phyloP scores from a whole-genome alignment of 2,797 vertebrate genomes.

The Pelochelys cantorii region DNA sequence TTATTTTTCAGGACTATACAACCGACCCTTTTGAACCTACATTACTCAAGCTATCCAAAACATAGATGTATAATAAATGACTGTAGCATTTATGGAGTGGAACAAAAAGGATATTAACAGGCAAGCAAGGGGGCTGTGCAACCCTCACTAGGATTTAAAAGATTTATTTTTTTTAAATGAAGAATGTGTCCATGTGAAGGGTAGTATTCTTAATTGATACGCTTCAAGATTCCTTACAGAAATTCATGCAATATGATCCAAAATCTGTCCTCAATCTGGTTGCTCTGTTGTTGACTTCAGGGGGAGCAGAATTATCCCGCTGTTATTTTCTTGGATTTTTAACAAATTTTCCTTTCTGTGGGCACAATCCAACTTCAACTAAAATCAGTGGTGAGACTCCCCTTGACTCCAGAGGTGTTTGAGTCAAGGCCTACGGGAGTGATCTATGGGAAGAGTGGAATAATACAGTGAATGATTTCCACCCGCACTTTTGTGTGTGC shows the following conservation, averaged over 20 bases:
- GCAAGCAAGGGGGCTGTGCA: conserved; percentile 75
- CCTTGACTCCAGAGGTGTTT: conserved; percentile 55
- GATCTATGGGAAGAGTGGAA: conserved; percentile 67
- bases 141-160: conserved; percentile 76
- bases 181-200: conserved; percentile 70
- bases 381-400: conserved; percentile 67
- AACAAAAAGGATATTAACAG: conserved; percentile 78
- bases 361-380: conserved; percentile 64
- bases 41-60: conserved; percentile 78
- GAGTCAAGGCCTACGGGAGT: conserved; percentile 64
- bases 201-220: conserved; percentile 63
- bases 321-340: conserved; percentile 11
- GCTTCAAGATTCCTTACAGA: conserved; percentile 57
- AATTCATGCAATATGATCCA: conserved; percentile 34
- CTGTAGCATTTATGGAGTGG: conserved; percentile 77
- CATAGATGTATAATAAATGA: conserved; percentile 78
- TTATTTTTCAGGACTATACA: conserved; percentile 72
- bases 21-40: conserved; percentile 72
- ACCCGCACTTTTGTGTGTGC: conserved; percentile 63
- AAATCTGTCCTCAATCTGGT: conserved; percentile 63
- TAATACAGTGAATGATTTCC: conserved; percentile 72
- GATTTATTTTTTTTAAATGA: conserved; percentile 74
- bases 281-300: conserved; percentile 24
- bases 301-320: conserved; percentile 44
- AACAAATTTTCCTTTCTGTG: conserved; percentile 54